Percentiles rank a stretch among this genome's conserved stretches.
phyloP scores from a whole-genome alignment of 2,113 vertebrate genomes.

The Psettodes erumei region DNA sequence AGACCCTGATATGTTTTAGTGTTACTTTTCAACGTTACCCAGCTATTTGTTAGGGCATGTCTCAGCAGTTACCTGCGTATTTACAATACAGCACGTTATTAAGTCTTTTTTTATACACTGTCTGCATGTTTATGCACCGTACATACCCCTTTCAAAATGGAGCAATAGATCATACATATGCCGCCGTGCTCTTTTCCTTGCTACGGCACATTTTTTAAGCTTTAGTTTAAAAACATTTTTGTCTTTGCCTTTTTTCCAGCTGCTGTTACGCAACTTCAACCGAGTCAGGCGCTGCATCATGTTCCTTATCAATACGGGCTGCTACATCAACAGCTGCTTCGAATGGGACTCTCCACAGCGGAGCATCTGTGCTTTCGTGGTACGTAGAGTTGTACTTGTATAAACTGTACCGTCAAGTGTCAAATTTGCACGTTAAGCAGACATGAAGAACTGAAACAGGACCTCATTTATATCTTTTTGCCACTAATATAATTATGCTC shows the following conservation, averaged over 20 bases:
- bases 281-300: conserved; percentile 91
- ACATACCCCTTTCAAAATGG: not conserved
- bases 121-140: not conserved
- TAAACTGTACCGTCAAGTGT: not conserved
- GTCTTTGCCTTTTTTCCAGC: conserved; percentile 79
- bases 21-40: not conserved
- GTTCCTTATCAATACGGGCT: conserved; percentile 91
- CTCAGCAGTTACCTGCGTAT: not conserved
- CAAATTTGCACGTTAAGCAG: not conserved
- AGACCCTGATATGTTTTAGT: not conserved
- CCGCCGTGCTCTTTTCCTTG: not conserved
- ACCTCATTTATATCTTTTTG: not conserved
- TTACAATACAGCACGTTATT: not conserved
- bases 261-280: conserved; percentile 93
- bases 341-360: conserved; percentile 98
- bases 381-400: conserved; percentile 73
- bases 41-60: not conserved
- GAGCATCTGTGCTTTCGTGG: conserved; percentile 97
- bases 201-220: not conserved
- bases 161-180: not conserved
- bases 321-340: conserved; percentile 97
- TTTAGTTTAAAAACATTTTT: not conserved
- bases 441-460: not conserved
- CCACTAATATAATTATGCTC: not conserved
- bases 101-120: not conserved